Conservation (phyloP, 2,888 invertebrate genomes). For the Caprella mutica region DNA sequence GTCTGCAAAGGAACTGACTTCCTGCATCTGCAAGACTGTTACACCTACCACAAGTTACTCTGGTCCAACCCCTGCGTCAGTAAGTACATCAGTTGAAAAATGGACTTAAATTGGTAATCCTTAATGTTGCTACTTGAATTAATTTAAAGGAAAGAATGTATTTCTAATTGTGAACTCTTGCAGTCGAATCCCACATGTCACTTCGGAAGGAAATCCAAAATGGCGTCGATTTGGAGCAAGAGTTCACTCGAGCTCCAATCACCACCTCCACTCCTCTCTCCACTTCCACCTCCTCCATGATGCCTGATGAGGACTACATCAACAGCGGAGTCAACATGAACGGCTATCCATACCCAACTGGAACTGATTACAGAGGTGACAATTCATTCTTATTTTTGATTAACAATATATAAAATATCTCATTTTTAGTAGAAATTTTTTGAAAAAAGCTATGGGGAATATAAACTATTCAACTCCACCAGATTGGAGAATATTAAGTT, state of each 20-base stretch:
- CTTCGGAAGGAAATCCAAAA: conserved; percentile 13
- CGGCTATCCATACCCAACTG: neutral
- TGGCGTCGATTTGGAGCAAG: conserved; percentile 17
- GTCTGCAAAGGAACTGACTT: conserved; percentile 53
- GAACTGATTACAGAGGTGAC: neutral
- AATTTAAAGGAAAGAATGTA: neutral
- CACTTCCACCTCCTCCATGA: conserved; percentile 9
- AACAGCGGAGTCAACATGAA: neutral
- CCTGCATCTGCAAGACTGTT: conserved; percentile 70
- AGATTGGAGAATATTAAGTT: no score
- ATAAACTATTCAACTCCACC: no score
- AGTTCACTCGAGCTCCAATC: conserved; percentile 11
- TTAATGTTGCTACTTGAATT: neutral
- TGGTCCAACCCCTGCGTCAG: conserved; percentile 91
- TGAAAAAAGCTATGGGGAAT: no score
- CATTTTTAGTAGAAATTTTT: no score
- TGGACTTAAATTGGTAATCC: neutral
- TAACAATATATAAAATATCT: no score
- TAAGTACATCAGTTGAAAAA: conserved; percentile 45
- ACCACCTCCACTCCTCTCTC: conserved; percentile 11
- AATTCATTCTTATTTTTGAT: no score
- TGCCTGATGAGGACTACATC: neutral
- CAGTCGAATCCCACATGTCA: conserved; percentile 26
- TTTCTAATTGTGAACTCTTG: neutral
- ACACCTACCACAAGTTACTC: conserved; percentile 76